Conservation (phyloP, 2,113 vertebrate genomes). For the Corythornis vintsioides region DNA sequence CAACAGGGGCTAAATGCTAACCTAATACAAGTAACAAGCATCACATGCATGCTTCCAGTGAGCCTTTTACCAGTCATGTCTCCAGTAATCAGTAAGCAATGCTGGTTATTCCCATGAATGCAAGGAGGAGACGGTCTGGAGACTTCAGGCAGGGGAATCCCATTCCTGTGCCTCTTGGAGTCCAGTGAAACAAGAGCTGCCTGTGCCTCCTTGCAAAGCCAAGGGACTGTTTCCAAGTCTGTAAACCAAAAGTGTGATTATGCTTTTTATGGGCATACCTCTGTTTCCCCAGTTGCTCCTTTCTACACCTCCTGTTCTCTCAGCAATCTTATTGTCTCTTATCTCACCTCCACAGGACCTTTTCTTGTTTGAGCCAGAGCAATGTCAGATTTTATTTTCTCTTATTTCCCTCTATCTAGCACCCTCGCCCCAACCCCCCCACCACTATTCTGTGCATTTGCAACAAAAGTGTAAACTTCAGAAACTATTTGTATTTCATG, state of each 20-base stretch:
- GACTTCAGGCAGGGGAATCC: background rate
- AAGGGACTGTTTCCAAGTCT: slow-evolving; percentile 6
- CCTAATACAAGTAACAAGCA: background rate
- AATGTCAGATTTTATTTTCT: background rate
- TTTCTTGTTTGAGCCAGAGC: background rate
- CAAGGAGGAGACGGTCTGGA: background rate
- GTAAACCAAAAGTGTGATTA: slow-evolving; percentile 13
- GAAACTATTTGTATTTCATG: slow-evolving; percentile 62
- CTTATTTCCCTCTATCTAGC: background rate
- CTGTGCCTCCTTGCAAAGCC: background rate
- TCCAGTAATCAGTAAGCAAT: slow-evolving; percentile 14
- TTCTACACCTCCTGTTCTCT: background rate
- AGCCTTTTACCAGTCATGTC: background rate
- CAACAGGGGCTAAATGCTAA: background rate
- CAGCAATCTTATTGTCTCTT: slow-evolving; percentile 18
- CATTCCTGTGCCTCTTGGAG: background rate
- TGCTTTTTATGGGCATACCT: slow-evolving; percentile 13
- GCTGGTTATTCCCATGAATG: background rate
- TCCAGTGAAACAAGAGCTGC: background rate
- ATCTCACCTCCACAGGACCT: slow-evolving; percentile 11
- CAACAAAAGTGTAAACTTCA: slow-evolving; percentile 52
- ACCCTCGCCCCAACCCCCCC: background rate
- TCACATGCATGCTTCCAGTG: background rate
- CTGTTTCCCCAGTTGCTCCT: background rate
- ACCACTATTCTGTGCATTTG: background rate